Evolutionary conservation across 2,797 vertebrate genomes (phyloP).

Genomic region (Champsocephalus esox): DNA sequence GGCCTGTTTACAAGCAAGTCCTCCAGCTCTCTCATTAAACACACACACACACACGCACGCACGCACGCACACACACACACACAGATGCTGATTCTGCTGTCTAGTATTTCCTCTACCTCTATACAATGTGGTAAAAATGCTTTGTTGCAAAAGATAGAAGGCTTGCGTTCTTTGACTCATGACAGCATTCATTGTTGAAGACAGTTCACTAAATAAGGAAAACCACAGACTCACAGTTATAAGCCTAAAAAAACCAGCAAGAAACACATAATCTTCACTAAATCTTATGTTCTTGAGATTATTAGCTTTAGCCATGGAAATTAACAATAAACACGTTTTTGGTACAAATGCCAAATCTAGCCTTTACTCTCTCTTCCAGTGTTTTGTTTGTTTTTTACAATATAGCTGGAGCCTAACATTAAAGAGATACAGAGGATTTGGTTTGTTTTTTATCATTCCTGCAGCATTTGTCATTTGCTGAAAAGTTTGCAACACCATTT

Average conservation of each 20-base stretch:
- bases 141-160: not conserved
- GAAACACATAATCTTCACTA: conserved; percentile 7
- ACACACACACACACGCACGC: conserved; percentile 30
- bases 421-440: not conserved
- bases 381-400: not conserved
- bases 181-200: not conserved
- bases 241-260: not conserved
- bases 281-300: conserved; percentile 4
- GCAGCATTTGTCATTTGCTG: not conserved
- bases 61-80: not conserved
- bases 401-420: not conserved
- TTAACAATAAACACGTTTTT: not conserved
- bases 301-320: conserved; percentile 20
- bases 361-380: not conserved
- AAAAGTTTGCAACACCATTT: conserved; percentile 18
- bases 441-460: not conserved
- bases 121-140: not conserved
- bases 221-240: not conserved
- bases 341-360: conserved; percentile 4
- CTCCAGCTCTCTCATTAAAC: conserved; percentile 47
- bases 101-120: conserved; percentile 18
- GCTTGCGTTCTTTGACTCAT: not conserved
- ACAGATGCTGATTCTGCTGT: conserved; percentile 41
- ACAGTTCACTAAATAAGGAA: not conserved
- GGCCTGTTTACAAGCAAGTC: conserved; percentile 67